Evolutionary conservation across 1,140 invertebrate genomes (phyloP), one percentile per base, ranked within the genome.

Genomic region (Sitobion miscanthi): DNA sequence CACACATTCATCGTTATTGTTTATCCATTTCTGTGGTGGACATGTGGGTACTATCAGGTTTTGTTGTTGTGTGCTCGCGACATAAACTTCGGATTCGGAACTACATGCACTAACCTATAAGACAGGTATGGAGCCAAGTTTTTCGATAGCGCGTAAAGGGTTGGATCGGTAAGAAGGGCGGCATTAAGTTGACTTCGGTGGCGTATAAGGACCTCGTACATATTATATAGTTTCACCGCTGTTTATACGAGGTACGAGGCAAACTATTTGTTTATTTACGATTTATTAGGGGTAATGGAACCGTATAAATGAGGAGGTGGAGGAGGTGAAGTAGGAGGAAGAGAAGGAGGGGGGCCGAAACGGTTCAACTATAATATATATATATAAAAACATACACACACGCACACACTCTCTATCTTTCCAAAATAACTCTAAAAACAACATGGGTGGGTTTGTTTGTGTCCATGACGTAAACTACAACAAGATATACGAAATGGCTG

Each of bases 211-310:
- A 86, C 42, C 42, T 86, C 85, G 42, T 45, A 86, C 85, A 47
- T 77, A n/a, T 77, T n/a, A 77, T 77, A 77, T 30, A 86, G 85
- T 86, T 85, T 47, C 85, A 25, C 23, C 45, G 25, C 42, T 25
- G 45, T 86, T 86, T 86, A 86, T 47, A 86, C 42, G 85, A 30
- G 20, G 20, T 38, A 86, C 38, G 85, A 47, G 38, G 85, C 42
- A 14, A 47, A 86, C 85, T 86, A 45, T 86, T 86, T 86, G 45
- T 86, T 86, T 86, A 86, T 86, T 86, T 30, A 86, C 85, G 45
- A 86, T 86, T 86, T 47, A 86, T 86, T 86, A 86, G 45, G 42
- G 83, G 83, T 85, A 85, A 85, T 85, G 83, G 42, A 47, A 86
- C 45, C 25, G 85, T 47, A 47, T 9, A 86, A 38, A 83, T 8